Evolutionary conservation across 1,140 invertebrate species (phyloP), one percentile per base, ranked within the genome.

Genomic region (Ceratosolen fusciceps): DNA sequence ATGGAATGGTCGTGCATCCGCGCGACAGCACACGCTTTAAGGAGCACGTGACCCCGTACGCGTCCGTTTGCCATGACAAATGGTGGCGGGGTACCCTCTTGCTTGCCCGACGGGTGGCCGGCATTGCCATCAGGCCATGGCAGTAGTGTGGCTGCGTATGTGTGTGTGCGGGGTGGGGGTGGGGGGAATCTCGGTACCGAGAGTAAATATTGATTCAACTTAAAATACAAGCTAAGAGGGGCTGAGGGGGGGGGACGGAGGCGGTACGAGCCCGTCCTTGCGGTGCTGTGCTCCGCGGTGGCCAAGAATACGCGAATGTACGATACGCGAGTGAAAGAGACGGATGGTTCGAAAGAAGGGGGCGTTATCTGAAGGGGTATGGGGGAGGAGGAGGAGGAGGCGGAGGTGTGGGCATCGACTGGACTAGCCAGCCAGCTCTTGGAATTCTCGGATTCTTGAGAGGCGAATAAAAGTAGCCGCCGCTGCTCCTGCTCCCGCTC

Each of bases 121-220:
- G n/a, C n/a, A n/a, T n/a, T n/a, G n/a, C n/a, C n/a, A n/a, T n/a
- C n/a, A n/a, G n/a, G n/a, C n/a, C n/a, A n/a, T n/a, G n/a, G n/a
- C n/a, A n/a, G n/a, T n/a, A n/a, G n/a, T n/a, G n/a, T n/a, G n/a
- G n/a, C n/a, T n/a, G n/a, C n/a, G n/a, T n/a, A n/a, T n/a, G n/a
- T n/a, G n/a, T n/a, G n/a, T n/a, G n/a, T n/a, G n/a, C n/a, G n/a
- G n/a, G 37, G 5, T 34, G 72, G 54, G 49, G 54, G n/a, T 58
- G 54, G 14, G 24, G 21, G n/a, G n/a, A n/a, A n/a, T n/a, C n/a
- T n/a, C n/a, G n/a, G n/a, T n/a, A n/a, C n/a, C 24, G 16, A 19
- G 62, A 29, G 76, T 72, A 78, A 78, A 78, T 78, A 72, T 71
- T 78, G 68, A 72, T 78, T 72, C 39, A 12, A n/a, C 37, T 43